Percentiles rank a stretch among this genome's conserved stretches.
phyloP scores from a whole-genome alignment of 2,888 invertebrate genomes.

The Epistrophe eligans region DNA sequence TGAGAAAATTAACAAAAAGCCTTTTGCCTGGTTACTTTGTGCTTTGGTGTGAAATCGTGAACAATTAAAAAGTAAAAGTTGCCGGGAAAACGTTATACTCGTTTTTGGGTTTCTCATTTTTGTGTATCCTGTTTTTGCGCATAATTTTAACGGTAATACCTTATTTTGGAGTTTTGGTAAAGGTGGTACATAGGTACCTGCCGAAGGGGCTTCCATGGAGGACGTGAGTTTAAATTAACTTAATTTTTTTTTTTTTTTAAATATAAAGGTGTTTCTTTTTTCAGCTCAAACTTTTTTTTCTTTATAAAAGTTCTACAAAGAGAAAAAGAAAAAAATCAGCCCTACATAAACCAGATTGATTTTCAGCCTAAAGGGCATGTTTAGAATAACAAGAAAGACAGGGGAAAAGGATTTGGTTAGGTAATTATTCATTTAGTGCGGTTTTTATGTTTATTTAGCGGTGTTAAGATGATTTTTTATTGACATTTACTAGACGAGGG shows the following conservation, averaged over 20 bases:
- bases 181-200: neutral
- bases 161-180: slow-evolving; percentile 42
- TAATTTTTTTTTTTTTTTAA: slow-evolving; percentile 19
- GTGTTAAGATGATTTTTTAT: slow-evolving; percentile 44
- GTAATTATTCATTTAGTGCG: slow-evolving; percentile 69
- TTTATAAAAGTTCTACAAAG: neutral
- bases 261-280: neutral
- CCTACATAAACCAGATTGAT: slow-evolving; percentile 59
- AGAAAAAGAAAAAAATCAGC: slow-evolving; percentile 32
- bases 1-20: slow-evolving; percentile 70
- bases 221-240: slow-evolving; percentile 53
- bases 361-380: slow-evolving; percentile 60
- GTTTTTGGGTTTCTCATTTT: slow-evolving; percentile 61
- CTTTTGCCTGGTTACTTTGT: slow-evolving; percentile 50
- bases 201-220: neutral
- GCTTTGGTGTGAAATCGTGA: slow-evolving; percentile 72
- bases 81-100: slow-evolving; percentile 52
- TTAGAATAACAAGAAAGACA: slow-evolving; percentile 51
- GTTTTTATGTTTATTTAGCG: slow-evolving; percentile 49
- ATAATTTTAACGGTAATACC: slow-evolving; percentile 34
- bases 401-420: slow-evolving; percentile 43
- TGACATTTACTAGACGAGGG: slow-evolving; percentile 5
- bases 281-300: neutral
- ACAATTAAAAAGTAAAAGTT: slow-evolving; percentile 70
- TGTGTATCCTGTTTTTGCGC: slow-evolving; percentile 47